Percentiles rank a stretch among this genome's conserved stretches.
Conservation (phyloP, 2,797 vertebrate species). For the Arnoldichthys spilopterus region DNA sequence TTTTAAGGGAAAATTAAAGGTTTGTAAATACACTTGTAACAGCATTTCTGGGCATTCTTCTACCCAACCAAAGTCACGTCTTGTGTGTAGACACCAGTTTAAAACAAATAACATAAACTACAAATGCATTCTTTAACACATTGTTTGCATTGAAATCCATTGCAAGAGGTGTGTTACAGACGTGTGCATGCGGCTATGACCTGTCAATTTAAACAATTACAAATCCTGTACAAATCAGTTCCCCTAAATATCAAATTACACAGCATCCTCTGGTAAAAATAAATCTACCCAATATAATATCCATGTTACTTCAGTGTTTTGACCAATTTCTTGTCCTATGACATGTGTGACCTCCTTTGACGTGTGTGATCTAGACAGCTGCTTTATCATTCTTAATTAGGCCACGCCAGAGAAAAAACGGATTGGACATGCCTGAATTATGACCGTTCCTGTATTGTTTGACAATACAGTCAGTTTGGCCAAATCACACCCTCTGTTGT, state of each 20-base stretch:
- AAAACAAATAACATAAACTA: no score
- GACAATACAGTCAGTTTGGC: conserved; percentile 10
- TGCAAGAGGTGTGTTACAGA: not conserved
- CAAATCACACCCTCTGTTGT: conserved; percentile 40
- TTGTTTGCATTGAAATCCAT: not conserved
- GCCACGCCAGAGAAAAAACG: conserved; percentile 6
- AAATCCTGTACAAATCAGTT: not conserved
- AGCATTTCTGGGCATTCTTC: no score
- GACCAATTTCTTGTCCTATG: not conserved
- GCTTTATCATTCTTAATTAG: conserved; percentile 8
- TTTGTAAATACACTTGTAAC: no score
- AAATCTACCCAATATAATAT: not conserved
- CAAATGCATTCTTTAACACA: no score
- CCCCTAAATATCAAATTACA: not conserved
- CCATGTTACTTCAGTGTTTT: not conserved
- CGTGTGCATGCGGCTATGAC: not conserved
- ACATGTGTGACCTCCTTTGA: not conserved
- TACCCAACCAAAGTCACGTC: no score
- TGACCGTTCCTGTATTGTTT: conserved; percentile 21
- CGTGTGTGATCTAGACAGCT: not conserved
- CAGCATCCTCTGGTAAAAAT: not conserved
- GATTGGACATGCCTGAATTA: conserved; percentile 26
- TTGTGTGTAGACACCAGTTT: no score
- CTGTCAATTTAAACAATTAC: no score
- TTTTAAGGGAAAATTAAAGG: no score